Conservation (phyloP, 2,888 invertebrate genomes). For the Nineta flava region DNA sequence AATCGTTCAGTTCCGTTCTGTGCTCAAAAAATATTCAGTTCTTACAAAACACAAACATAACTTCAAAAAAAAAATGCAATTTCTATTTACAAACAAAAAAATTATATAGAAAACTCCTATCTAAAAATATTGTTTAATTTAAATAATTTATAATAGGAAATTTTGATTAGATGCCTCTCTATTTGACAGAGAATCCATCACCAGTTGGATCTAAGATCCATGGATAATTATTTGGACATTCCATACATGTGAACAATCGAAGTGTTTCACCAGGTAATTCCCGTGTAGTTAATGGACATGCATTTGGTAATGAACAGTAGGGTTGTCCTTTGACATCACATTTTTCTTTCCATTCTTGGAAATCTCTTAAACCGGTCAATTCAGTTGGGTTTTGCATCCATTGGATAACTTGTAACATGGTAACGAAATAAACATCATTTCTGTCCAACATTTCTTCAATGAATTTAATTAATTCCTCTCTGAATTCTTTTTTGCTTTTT, state of each 20-base stretch:
- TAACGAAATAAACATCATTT: conserved; percentile 87
- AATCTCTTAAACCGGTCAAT: conserved; percentile 68
- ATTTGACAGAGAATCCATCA: conserved; percentile 71
- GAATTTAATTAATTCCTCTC: conserved; percentile 79
- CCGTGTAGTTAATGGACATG: conserved; percentile 75
- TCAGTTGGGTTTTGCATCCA: conserved; percentile 95
- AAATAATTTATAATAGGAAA: conserved; percentile 20
- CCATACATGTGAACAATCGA: conserved; percentile 88
- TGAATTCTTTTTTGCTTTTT: conserved; percentile 85
- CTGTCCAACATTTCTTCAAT: conserved; percentile 82
- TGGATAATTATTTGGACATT: conserved; percentile 89
- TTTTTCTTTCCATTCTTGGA: conserved; percentile 91
- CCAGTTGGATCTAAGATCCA: conserved; percentile 91
- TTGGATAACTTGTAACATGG: conserved; percentile 75
- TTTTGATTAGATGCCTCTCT: background rate
- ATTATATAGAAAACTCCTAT: background rate
- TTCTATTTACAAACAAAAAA: conserved; percentile 1
- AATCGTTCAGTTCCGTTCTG: background rate
- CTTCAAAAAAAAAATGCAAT: background rate
- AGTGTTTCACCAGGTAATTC: conserved; percentile 85
- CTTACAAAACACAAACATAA: background rate
- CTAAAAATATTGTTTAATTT: conserved; percentile 13
- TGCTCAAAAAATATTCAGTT: background rate
- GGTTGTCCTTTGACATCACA: conserved; percentile 90
- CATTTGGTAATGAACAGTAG: conserved; percentile 81